phyloP scores from a whole-genome alignment of 2,888 invertebrate genomes.

The Drosophila antonietae region DNA sequence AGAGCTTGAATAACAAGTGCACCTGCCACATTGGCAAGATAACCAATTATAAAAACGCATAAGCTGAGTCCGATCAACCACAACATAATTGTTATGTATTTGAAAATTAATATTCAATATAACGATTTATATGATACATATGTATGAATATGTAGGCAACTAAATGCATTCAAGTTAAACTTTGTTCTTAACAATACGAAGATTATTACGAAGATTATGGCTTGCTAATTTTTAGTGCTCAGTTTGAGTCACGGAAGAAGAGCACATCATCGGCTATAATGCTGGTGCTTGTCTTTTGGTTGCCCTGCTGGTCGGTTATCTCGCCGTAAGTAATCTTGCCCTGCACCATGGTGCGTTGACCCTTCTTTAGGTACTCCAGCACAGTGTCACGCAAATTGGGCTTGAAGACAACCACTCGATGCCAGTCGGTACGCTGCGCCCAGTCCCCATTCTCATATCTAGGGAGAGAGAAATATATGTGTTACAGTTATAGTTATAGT shows the following conservation, averaged over 20 bases:
- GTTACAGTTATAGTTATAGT: neutral
- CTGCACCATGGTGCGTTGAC: slow-evolving; percentile 92
- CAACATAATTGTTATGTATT: slow-evolving; percentile 7
- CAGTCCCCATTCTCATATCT: slow-evolving; percentile 91
- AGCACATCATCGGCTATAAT: slow-evolving; percentile 95
- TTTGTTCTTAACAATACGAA: slow-evolving; percentile 54
- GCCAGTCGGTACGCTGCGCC: slow-evolving; percentile 96
- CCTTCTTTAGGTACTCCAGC: slow-evolving; percentile 92
- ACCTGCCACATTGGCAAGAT: slow-evolving; percentile 14
- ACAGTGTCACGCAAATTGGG: slow-evolving; percentile 92
- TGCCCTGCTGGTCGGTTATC: slow-evolving; percentile 91
- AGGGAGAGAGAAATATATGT: neutral
- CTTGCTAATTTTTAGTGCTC: slow-evolving; percentile 12
- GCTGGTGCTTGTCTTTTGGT: slow-evolving; percentile 89
- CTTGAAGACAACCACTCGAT: slow-evolving; percentile 93
- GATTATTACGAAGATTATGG: slow-evolving; percentile 18
- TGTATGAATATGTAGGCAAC: slow-evolving; percentile 16
- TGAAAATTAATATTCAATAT: slow-evolving; percentile 8
- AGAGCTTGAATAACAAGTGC: slow-evolving; percentile 12
- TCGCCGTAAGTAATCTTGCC: slow-evolving; percentile 94
- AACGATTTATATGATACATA: slow-evolving; percentile 42
- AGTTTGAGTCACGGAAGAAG: slow-evolving; percentile 88
- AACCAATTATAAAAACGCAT: neutral
- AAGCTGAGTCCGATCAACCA: neutral
- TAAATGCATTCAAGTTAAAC: slow-evolving; percentile 68